A percentile compares a stretch with the other conserved stretches of the same genome.
Evolutionary conservation across 2,113 vertebrate genomes (phyloP).

Genomic region (Amphilophus citrinellus): DNA sequence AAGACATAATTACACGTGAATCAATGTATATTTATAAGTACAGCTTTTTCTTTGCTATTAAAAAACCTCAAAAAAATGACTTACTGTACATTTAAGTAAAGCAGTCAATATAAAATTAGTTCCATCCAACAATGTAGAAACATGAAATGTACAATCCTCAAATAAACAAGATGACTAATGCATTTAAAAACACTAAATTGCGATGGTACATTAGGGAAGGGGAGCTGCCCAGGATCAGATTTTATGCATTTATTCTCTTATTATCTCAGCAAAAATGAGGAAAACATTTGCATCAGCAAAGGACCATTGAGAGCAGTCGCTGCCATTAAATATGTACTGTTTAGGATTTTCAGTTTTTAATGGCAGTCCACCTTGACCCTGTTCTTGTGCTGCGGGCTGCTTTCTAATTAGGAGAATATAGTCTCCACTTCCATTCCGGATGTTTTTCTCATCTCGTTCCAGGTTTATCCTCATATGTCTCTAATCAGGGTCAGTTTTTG

Average conservation of each 20-base stretch:
- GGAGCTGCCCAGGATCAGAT: background rate
- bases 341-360: background rate
- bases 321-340: background rate
- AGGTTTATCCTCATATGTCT: background rate
- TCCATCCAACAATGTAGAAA: too few relatives aligned
- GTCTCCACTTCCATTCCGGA: background rate
- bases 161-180: background rate
- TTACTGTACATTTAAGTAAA: too few relatives aligned
- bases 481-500: background rate
- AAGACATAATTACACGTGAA: too few relatives aligned
- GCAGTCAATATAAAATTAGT: too few relatives aligned
- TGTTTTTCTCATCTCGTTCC: background rate
- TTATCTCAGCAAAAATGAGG: background rate
- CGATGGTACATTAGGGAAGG: background rate
- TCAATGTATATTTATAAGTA: too few relatives aligned
- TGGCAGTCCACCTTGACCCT: background rate
- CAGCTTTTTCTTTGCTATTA: too few relatives aligned
- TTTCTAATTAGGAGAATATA: background rate
- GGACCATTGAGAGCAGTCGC: background rate
- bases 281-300: background rate
- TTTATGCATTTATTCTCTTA: background rate
- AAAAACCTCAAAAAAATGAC: too few relatives aligned
- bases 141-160: background rate
- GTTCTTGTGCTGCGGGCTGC: background rate
- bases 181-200: background rate